Evolutionary conservation across 2,888 invertebrate species (phyloP), one percentile per base, ranked within the genome.

Genomic region (Diadegma fenestrale): DNA sequence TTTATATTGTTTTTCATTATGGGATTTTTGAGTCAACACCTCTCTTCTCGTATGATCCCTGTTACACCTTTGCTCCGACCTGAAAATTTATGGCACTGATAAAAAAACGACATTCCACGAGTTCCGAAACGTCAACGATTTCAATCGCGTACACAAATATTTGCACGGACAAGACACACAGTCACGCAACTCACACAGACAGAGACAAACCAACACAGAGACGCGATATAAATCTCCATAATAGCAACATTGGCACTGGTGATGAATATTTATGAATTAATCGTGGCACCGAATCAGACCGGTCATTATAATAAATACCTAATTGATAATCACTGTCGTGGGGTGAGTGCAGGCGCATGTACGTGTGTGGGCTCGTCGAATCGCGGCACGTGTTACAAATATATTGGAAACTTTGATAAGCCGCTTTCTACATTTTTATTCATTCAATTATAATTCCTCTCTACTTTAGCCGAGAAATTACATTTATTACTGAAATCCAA

Each of bases 221-320:
- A 73, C 22, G 22, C 19, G 69, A 80, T 71, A 80, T 58, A 14
- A 54, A 73, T 72, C 68, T 68, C 58, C 45, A 71, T 79, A 79
- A 71, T 71, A 69, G 71, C 66, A 58, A 26, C 48, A 30, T 80
- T 66, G 26, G 26, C 66, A 71, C 77, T 41, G 12, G 54, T 45
- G 54, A 72, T 84, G 77, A 84, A 84, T 80, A 77, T 80, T 84
- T 72, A 76, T 78, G 80, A 77, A 68, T 80, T 72, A 80, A 84
- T 61, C 77, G 72, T 73, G 66, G 77, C 80, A 68, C 37, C 80
- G 80, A 84, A 72, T 61, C 73, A 63, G 71, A 72, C 84, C 68
- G 84, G 10, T 37, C 37, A 84, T 84, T 81, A 81, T 77, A 84
- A 78, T 84, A 84, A 80, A 72, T 72, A 63, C 84, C 80, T 81